Evolutionary conservation across 53 echinoderm and acorn worm genomes (phyloP).

Genomic region (Actinopyga echinites): DNA sequence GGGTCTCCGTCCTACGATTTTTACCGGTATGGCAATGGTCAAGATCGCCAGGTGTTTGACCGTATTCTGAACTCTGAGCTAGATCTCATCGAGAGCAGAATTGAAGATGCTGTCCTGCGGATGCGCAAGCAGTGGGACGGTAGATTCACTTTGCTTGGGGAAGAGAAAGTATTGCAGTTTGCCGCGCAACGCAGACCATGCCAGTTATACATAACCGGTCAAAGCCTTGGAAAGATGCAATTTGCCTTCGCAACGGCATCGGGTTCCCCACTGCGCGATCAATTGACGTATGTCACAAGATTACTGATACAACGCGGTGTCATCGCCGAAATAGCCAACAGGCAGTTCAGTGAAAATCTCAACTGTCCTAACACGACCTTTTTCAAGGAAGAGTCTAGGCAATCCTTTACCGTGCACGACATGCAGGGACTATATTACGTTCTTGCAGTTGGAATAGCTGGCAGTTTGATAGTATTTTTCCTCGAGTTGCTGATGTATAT

Average conservation of each 20-base stretch:
- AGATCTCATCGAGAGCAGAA: constrained; percentile 67
- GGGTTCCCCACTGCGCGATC: constrained; percentile 92
- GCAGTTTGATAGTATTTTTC: constrained; percentile 72
- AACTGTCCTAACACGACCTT: constrained; percentile 59
- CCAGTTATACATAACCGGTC: constrained; percentile 69
- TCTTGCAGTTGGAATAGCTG: constrained; percentile 68
- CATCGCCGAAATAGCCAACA: constrained; percentile 48
- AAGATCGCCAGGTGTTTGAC: constrained; percentile 56
- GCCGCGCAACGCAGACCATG: constrained; percentile 80
- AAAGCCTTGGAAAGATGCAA: constrained; percentile 75
- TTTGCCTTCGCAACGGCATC: constrained; percentile 81
- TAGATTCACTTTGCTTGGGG: constrained; percentile 78
- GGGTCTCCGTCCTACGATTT: constrained; percentile 77
- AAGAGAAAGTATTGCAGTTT: constrained; percentile 71
- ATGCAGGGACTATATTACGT: constrained; percentile 82
- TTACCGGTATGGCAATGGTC: constrained; percentile 56
- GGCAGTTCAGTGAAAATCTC: constrained; percentile 56
- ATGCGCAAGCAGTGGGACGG: constrained; percentile 82
- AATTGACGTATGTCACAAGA: constrained; percentile 74
- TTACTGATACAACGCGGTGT: constrained; percentile 57
- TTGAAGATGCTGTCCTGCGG: constrained; percentile 75
- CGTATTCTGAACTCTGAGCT: constrained; percentile 66
- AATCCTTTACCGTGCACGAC: constrained; percentile 86
- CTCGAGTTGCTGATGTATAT: constrained; percentile 65
- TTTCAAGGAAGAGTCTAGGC: constrained; percentile 67